Base-by-base conservation (phyloP, 2,888 invertebrate species). In the Anagyrus pseudococci region DNA sequence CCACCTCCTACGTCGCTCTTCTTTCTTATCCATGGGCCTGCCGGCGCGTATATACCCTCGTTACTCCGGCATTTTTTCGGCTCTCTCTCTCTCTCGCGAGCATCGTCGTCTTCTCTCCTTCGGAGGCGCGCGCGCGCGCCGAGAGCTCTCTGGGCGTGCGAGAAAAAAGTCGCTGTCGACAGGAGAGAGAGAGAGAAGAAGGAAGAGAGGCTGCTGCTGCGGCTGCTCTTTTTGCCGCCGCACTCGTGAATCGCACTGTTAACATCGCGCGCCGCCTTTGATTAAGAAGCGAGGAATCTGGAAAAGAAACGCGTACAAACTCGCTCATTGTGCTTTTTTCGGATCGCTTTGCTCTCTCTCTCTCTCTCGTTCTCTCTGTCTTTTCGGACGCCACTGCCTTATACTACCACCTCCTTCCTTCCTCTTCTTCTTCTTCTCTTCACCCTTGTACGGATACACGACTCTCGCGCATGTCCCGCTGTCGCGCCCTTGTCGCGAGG, bases 261-360 rank as follows among this genome's bases (percentile, higher is more conserved):
- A 68, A 69, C 68, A 69, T 68, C 63, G 70, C 70, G 69, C 61
- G 69, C 69, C 66, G 68, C 70, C 71, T 68, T 68, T 71, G 69
- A 63, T 66, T 70, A 71, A 71, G 66, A 66, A 70, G 68, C 67
- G 59, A 64, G 61, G 70, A 70, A 71, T 71, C 70, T 68, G 69
- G 71, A 67, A 67, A 68, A 70, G 71, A 71, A 70, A 68, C 65
- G 64, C 52, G 62, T 61, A 69, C 71, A 67, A 67, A 69, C 68
- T 68, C 63, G 68, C 70, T 66, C 66, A 69, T 71, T 68, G 67
- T 68, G 65, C 67, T 67, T 64, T 65, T 70, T 69, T 67, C 60
- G 61, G 57, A 64, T 63, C 68, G 65, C 67, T 68, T 69, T 65
- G 68, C 56, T 52, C 64, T 49, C 40, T 17, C 55, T 62, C 58